A percentile compares a stretch with the other conserved stretches of the same genome.
These are phyloP conservation scores for Uloborus diversus DNA, from an alignment of 1,140 invertebrate genomes.

Conservation along the genomic window DNA sequence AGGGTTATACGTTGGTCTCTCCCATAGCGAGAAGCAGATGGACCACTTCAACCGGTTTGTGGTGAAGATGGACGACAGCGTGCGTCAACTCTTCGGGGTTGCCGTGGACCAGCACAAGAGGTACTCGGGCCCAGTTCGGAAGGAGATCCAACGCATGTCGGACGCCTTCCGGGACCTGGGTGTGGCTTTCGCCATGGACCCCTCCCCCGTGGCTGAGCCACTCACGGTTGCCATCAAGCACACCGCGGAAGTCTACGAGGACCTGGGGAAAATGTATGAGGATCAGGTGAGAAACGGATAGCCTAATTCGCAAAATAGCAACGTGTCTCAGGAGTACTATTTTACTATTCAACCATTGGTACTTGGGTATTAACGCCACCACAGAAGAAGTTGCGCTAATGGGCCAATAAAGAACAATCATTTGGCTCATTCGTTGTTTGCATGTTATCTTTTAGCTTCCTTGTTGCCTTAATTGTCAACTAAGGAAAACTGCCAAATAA, in stretches of 20 bases:
- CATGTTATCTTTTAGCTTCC: too few relatives aligned
- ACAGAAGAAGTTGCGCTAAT: too few relatives aligned
- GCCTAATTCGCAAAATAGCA: too few relatives aligned
- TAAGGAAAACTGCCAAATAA: too few relatives aligned
- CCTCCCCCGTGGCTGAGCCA: slow-evolving; percentile 64
- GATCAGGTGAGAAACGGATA: slow-evolving; percentile 74
- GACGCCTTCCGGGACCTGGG: slow-evolving; percentile 85
- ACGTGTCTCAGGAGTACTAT: too few relatives aligned
- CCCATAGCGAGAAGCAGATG: slow-evolving; percentile 70
- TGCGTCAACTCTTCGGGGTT: slow-evolving; percentile 83
- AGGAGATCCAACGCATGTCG: slow-evolving; percentile 89
- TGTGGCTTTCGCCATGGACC: slow-evolving; percentile 81
- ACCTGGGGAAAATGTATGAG: slow-evolving; percentile 87
- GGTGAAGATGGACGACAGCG: slow-evolving; percentile 81
- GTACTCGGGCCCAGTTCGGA: slow-evolving; percentile 84
- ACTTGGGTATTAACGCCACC: too few relatives aligned
- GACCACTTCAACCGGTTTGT: slow-evolving; percentile 83
- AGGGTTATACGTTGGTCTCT: background rate
- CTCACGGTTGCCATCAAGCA: slow-evolving; percentile 85
- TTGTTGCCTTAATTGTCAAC: too few relatives aligned
- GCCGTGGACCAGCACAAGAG: slow-evolving; percentile 87
- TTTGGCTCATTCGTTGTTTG: too few relatives aligned
- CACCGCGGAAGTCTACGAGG: slow-evolving; percentile 90
- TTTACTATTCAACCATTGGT: too few relatives aligned
- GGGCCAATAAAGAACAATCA: too few relatives aligned